Percentiles rank a stretch among this genome's conserved stretches.
These are phyloP conservation scores for Julus scanicus DNA, from an alignment of 2,888 invertebrate species.

Conservation along the genomic window DNA sequence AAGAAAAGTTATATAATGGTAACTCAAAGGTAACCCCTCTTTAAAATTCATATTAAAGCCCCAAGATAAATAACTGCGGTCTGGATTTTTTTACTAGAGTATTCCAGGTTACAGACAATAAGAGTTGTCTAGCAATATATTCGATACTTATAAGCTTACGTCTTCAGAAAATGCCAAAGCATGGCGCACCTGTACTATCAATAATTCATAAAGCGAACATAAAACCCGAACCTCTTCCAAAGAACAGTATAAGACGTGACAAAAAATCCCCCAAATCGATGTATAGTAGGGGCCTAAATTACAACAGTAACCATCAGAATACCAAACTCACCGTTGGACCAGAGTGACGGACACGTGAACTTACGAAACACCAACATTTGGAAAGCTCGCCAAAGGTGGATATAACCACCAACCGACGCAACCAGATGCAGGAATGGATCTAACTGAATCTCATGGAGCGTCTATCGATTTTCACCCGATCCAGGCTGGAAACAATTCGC, in stretches of 20 bases:
- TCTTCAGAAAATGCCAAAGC: too few species aligned
- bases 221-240: neutral
- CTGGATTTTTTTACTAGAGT: too few species aligned
- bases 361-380: neutral
- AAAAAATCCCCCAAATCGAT: neutral
- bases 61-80: too few species aligned
- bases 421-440: neutral
- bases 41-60: too few species aligned
- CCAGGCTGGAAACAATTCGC: constrained; percentile 2
- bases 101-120: too few species aligned
- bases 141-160: too few species aligned
- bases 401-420: constrained; percentile 5
- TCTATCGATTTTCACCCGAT: constrained; percentile 10
- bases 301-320: neutral
- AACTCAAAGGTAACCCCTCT: too few species aligned
- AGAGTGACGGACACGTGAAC: constrained; percentile 4
- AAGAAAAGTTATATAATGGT: too few species aligned
- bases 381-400: neutral
- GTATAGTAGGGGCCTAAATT: neutral
- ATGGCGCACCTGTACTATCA: too few species aligned
- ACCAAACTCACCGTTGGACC: neutral
- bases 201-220: neutral
- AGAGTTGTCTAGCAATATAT: too few species aligned
- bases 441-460: neutral
- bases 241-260: neutral